These are phyloP conservation scores for Silurus meridionalis DNA, from an alignment of 2,113 vertebrate species.

Conservation along the genomic window DNA sequence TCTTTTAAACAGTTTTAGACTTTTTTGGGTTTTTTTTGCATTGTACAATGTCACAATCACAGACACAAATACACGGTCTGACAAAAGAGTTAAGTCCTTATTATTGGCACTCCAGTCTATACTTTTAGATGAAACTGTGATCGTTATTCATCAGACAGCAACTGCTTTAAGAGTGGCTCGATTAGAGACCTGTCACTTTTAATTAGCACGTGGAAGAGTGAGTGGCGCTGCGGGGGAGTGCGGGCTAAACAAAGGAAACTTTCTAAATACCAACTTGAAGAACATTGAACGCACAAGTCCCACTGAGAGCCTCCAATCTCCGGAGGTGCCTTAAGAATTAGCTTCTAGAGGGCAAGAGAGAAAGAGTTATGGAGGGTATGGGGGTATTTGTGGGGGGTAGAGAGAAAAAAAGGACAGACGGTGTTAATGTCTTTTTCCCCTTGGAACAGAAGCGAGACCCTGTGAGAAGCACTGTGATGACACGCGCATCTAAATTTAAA, in stretches of 20 bases:
- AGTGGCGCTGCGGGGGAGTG: slow-evolving; percentile 75
- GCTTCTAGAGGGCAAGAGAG: slow-evolving; percentile 83
- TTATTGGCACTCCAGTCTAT: slow-evolving; percentile 66
- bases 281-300: slow-evolving; percentile 70
- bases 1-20: not conserved
- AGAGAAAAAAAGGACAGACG: slow-evolving; percentile 86
- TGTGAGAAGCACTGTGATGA: slow-evolving; percentile 79
- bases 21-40: not conserved
- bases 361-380: slow-evolving; percentile 84
- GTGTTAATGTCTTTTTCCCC: slow-evolving; percentile 90
- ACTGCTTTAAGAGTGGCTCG: slow-evolving; percentile 79
- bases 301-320: slow-evolving; percentile 58
- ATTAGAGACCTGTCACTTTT: slow-evolving; percentile 82
- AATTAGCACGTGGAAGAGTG: slow-evolving; percentile 71
- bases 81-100: slow-evolving; percentile 47
- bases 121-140: slow-evolving; percentile 67
- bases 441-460: slow-evolving; percentile 88
- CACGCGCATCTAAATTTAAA: slow-evolving; percentile 94
- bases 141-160: slow-evolving; percentile 81
- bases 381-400: slow-evolving; percentile 74
- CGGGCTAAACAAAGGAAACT: slow-evolving; percentile 87
- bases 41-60: not conserved
- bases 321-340: slow-evolving; percentile 66
- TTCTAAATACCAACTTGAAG: slow-evolving; percentile 78
- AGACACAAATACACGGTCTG: not conserved